Evolutionary conservation across 2,797 vertebrate species (phyloP).

Genomic region (Chaetophractus vellerosus): DNA sequence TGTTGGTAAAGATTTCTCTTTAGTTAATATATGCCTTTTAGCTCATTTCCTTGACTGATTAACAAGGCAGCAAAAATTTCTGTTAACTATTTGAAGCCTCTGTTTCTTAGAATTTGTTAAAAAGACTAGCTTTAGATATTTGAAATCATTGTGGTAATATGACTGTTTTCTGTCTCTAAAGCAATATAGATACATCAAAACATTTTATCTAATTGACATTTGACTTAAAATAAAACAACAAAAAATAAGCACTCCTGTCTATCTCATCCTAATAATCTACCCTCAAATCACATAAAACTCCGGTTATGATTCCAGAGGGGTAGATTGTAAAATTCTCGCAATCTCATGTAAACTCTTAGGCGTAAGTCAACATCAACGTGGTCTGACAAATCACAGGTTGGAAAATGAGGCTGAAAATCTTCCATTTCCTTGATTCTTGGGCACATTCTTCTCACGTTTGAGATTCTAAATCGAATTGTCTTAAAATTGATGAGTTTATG

Average conservation of each 20-base stretch:
- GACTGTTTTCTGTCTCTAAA: background rate
- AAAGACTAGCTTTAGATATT: background rate
- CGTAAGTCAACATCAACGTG: background rate
- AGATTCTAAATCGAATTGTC: background rate
- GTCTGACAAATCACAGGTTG: no score
- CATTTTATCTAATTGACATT: background rate
- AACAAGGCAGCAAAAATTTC: background rate
- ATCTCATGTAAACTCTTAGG: background rate
- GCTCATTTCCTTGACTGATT: background rate
- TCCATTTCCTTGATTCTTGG: background rate
- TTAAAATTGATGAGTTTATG: background rate
- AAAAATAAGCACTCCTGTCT: background rate
- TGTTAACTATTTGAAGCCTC: background rate
- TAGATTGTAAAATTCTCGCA: background rate
- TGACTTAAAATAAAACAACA: constrained; percentile 2
- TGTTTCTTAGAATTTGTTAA: constrained; percentile 9
- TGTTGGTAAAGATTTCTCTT: background rate
- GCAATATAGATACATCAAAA: background rate
- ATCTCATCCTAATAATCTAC: background rate
- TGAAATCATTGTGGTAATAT: background rate
- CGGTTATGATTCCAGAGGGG: background rate
- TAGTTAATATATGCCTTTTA: background rate
- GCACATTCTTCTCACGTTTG: background rate
- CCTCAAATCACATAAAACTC: background rate
- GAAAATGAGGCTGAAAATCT: background rate